Evolutionary conservation across 2,113 vertebrate species (phyloP).

Genomic region (Neogale vison): DNA sequence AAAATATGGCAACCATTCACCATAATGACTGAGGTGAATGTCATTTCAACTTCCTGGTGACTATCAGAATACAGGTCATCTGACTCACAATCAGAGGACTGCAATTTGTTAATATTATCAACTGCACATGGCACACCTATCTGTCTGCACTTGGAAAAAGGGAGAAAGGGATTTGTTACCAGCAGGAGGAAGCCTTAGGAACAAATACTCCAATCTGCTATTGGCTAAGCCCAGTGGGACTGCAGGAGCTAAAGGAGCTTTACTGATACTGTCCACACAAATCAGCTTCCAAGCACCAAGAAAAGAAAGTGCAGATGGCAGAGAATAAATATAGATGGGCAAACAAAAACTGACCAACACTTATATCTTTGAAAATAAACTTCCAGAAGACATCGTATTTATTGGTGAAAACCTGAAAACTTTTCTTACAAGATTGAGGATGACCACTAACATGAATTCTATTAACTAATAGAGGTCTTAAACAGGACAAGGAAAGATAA

Average conservation of each 20-base stretch:
- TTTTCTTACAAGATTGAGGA: neutral
- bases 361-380: neutral
- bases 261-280: neutral
- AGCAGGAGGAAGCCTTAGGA: neutral
- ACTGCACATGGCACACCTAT: neutral
- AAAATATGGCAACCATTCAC: neutral
- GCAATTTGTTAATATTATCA: neutral
- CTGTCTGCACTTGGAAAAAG: neutral
- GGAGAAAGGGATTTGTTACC: neutral
- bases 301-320: neutral
- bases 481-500: neutral
- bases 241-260: neutral
- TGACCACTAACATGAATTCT: neutral
- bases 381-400: neutral
- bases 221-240: neutral
- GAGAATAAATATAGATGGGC: neutral
- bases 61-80: neutral
- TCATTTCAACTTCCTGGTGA: neutral
- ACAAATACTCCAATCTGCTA: neutral
- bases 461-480: neutral
- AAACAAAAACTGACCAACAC: neutral
- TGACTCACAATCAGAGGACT: neutral
- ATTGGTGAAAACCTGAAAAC: neutral
- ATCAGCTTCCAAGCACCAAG: neutral
- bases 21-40: neutral